Percentiles rank a stretch among this genome's conserved stretches.
These are phyloP conservation scores for Loxodonta africana DNA, from an alignment of 2,113 vertebrate species.

Conservation along the genomic window DNA sequence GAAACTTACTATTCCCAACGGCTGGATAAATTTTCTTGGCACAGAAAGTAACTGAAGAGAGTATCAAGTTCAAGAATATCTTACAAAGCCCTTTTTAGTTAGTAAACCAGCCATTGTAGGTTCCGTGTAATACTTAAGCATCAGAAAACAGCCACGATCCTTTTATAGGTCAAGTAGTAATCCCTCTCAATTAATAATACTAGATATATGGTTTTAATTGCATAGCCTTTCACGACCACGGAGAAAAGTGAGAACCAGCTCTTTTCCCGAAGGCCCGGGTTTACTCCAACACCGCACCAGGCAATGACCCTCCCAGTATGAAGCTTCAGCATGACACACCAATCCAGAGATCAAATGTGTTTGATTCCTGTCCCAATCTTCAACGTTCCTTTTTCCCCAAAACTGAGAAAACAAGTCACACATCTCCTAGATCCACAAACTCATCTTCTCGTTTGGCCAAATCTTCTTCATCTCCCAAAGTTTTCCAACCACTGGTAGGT, in stretches of 20 bases:
- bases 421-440: constrained; percentile 87
- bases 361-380: constrained; percentile 5
- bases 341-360: neutral
- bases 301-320: neutral
- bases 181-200: constrained; percentile 43
- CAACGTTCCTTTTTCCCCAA: neutral
- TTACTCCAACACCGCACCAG: neutral
- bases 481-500: constrained; percentile 91
- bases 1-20: neutral
- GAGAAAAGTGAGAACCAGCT: constrained; percentile 46
- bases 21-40: constrained; percentile 34
- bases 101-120: neutral
- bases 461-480: constrained; percentile 90
- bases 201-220: constrained; percentile 29
- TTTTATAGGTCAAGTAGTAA: constrained; percentile 22
- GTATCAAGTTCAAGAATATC: neutral
- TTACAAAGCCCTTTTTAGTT: constrained; percentile 46
- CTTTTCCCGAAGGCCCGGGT: constrained; percentile 39
- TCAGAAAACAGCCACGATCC: neutral
- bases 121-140: neutral
- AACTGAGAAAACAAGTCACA: constrained; percentile 60
- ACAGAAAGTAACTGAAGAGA: constrained; percentile 33
- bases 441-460: constrained; percentile 92
- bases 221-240: constrained; percentile 50
- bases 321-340: neutral